Conservation (phyloP, 2,797 vertebrate species). For the Pterois miles region DNA sequence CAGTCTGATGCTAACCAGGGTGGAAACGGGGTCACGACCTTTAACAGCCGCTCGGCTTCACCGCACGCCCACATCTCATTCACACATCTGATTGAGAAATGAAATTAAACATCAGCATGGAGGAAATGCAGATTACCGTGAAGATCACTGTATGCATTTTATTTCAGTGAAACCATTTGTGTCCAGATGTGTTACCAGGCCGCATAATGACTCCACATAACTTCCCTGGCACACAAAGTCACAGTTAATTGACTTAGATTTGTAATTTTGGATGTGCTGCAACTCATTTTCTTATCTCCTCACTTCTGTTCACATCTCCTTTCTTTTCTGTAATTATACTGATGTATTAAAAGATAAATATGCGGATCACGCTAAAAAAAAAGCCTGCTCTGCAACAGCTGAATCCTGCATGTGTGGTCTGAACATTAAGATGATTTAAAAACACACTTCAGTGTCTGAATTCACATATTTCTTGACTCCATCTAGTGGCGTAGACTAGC, state of each 20-base stretch:
- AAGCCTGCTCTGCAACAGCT: not conserved
- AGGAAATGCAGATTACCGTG: conserved; percentile 38
- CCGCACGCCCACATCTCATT: not conserved
- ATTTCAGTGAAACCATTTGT: conserved; percentile 34
- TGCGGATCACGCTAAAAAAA: not conserved
- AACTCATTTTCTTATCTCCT: conserved; percentile 16
- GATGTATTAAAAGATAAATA: not conserved
- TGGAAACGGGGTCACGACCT: conserved; percentile 62
- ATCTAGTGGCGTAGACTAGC: conserved; percentile 67
- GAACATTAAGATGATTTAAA: not conserved
- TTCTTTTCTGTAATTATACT: not conserved
- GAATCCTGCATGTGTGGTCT: not conserved
- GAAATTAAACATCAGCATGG: conserved; percentile 16
- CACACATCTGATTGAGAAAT: conserved; percentile 17
- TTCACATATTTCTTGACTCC: conserved; percentile 57
- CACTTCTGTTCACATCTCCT: conserved; percentile 13
- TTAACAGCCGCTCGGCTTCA: conserved; percentile 29
- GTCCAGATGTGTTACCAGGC: conserved; percentile 57
- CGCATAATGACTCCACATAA: conserved; percentile 20
- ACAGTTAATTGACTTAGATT: conserved; percentile 37
- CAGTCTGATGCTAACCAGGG: conserved; percentile 70
- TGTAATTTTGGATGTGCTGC: conserved; percentile 35
- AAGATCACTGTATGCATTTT: conserved; percentile 13
- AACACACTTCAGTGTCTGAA: not conserved
- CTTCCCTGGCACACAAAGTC: conserved; percentile 30